Base-by-base conservation (phyloP, 2,797 vertebrate genomes). In the Vireo griseus region DNA sequence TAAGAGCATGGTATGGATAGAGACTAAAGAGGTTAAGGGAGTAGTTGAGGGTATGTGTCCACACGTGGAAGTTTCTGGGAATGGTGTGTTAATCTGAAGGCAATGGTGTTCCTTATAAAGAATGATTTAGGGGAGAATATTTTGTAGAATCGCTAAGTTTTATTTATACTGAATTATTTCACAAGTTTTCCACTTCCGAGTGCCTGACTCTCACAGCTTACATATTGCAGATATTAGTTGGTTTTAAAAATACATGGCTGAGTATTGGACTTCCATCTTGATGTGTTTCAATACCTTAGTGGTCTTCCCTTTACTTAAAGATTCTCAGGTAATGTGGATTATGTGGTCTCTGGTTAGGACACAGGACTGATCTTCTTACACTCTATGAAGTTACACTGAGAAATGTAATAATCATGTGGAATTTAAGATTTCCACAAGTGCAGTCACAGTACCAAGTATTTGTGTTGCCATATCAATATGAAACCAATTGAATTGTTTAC, bases 41-140 rank as follows among this genome's bases (percentile, higher is more conserved):
- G 28, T 28, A 47, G 54, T 5, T 51, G 37, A 35, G 16, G 33
- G 18, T 44, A 9, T 0, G 0, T 54, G 20, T 52, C 40, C 1
- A 1, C 52, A 26, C 15, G 0, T 59, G 44, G 40, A 52, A 63
- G 25, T 42, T 71, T 15, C 24, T 52, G 10, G 39, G n/a, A 77
- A 58, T n/a, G 33, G 13, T 67, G 21, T 63, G 19, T 47, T 91
- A 73, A 14, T 55, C 48, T 76, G 35, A 52, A 71, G 39, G 33
- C 31, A 62, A 16, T 37, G 20, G 5, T 3, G 5, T 16, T 66
- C 21, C 35, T 79, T 33, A 13, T 2, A 16, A 57, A 35, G 45
- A 58, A 21, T 10, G 8, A 8, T 51, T 66, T 37, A 45, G 51
- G 22, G 19, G 29, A 68, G 5, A 78, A 40, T 24, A 8, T 63